A percentile compares a stretch with the other conserved stretches of the same genome.
phyloP scores from a whole-genome alignment of 2,797 vertebrate species.

The Scolopax bukidnonensis region DNA sequence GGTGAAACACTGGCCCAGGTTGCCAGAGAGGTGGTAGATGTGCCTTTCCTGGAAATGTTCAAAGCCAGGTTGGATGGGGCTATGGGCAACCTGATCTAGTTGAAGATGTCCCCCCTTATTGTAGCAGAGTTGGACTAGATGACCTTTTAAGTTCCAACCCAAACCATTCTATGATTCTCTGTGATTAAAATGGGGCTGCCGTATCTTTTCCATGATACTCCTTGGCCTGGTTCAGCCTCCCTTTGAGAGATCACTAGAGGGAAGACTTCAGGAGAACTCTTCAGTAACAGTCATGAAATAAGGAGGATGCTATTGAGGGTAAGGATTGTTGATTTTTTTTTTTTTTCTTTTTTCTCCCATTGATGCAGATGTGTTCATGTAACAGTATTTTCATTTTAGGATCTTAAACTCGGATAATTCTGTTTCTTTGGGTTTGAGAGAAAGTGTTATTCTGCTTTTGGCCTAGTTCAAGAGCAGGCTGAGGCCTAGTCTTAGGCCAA shows the following conservation, averaged over 20 bases:
- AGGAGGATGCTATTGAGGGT: not conserved
- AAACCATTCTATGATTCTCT: not conserved
- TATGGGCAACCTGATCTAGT: not conserved
- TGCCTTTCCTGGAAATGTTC: too few relatives aligned
- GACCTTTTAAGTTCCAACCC: not conserved
- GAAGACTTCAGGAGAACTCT: not conserved
- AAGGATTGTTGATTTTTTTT: not conserved
- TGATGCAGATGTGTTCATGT: not conserved
- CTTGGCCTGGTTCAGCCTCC: not conserved
- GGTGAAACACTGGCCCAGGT: not conserved
- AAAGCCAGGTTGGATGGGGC: not conserved
- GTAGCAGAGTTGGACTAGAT: too few relatives aligned
- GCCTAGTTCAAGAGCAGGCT: not conserved
- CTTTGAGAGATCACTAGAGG: not conserved
- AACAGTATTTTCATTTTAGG: not conserved
- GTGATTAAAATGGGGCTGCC: not conserved
- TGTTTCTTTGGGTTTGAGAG: not conserved
- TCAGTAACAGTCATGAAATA: not conserved
- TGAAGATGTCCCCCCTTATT: not conserved
- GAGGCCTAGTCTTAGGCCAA: not conserved
- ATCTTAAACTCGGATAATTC: not conserved
- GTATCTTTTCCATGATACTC: not conserved
- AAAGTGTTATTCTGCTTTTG: not conserved
- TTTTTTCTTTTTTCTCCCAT: not conserved
- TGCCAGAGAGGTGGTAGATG: not conserved